phyloP scores from a whole-genome alignment of 2,113 vertebrate genomes.

The Eclectus roratus region DNA sequence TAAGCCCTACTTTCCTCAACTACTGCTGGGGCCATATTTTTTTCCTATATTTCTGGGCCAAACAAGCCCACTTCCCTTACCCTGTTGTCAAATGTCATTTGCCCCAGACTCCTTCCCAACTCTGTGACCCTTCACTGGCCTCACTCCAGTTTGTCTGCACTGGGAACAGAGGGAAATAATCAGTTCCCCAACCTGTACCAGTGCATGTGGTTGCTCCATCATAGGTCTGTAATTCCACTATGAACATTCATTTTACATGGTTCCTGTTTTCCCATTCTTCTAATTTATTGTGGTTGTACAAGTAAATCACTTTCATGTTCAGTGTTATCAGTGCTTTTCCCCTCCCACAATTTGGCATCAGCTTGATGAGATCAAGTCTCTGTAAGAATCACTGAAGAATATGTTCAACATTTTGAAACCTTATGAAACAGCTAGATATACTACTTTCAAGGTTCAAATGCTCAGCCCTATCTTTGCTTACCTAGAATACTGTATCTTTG shows the following conservation, averaged over 20 bases:
- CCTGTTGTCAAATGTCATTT: neutral
- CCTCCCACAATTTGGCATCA: neutral
- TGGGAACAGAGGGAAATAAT: neutral
- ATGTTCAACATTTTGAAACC: neutral
- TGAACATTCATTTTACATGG: neutral
- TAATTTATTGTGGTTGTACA: neutral
- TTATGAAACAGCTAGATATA: neutral
- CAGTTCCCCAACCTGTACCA: accelerated
- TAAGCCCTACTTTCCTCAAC: neutral
- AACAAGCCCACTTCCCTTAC: neutral
- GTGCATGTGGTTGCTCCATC: accelerated
- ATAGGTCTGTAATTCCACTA: neutral
- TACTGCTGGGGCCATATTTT: neutral
- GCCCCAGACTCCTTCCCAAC: neutral
- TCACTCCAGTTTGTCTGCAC: neutral
- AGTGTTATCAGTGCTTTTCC: neutral
- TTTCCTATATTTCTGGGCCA: neutral
- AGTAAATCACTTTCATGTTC: neutral
- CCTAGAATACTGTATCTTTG: neutral
- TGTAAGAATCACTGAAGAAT: neutral
- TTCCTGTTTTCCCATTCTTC: neutral
- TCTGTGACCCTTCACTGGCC: neutral
- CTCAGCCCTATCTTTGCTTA: neutral
- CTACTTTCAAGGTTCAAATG: neutral
- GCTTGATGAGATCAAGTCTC: neutral